Percentiles rank a stretch among this genome's conserved stretches.
Evolutionary conservation across 2,888 invertebrate genomes (phyloP).

Genomic region (Orthosia cruda): DNA sequence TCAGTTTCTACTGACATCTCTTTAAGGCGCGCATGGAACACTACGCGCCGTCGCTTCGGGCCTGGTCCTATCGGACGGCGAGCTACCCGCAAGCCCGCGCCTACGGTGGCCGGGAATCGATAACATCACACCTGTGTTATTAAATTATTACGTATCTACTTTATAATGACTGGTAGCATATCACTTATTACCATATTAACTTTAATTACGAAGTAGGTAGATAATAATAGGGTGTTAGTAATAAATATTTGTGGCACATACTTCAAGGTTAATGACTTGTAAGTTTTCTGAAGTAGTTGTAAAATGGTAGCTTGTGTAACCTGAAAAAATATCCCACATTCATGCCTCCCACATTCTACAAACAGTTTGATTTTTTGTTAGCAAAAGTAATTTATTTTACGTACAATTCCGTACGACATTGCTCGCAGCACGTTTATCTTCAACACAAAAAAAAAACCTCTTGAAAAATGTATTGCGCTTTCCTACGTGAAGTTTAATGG

Average conservation of each 20-base stretch:
- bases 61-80: too few species aligned
- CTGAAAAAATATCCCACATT: conserved; percentile 18
- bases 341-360: conserved; percentile 29
- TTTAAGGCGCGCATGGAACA: too few species aligned
- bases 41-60: too few species aligned
- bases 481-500: conserved; percentile 64
- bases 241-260: conserved; percentile 21
- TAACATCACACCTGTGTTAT: too few species aligned
- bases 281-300: not conserved
- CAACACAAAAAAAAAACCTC: conserved; percentile 65
- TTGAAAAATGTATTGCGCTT: conserved; percentile 68
- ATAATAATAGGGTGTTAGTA: conserved; percentile 20
- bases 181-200: not conserved
- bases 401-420: conserved; percentile 63
- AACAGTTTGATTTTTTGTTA: conserved; percentile 54
- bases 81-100: too few species aligned
- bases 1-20: too few species aligned
- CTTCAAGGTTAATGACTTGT: conserved; percentile 28
- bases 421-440: conserved; percentile 67
- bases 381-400: conserved; percentile 61
- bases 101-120: too few species aligned
- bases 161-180: too few species aligned
- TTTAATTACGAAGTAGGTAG: conserved; percentile 16
- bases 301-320: conserved; percentile 1
- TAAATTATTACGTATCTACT: too few species aligned